Evolutionary conservation across 2,888 invertebrate genomes (phyloP), one percentile per base, ranked within the genome.

Genomic region (Rhimphoctona megacephalus): DNA sequence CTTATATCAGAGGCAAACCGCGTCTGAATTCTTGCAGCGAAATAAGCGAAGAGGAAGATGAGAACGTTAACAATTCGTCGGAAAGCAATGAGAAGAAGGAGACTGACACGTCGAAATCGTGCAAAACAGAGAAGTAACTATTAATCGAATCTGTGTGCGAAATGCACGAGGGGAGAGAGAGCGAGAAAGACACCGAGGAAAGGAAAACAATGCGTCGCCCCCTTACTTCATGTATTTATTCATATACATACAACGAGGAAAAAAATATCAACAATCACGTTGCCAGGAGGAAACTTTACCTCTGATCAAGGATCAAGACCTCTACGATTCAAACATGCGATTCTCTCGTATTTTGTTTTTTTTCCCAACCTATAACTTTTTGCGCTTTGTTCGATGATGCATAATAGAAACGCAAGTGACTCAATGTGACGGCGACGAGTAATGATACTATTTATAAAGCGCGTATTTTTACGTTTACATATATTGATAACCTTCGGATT

Each of bases 1-100:
- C 94, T 78, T 96, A 95, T 90, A 94, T 95, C 87, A 93, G 95
- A 73, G 95, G 94, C 85, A 95, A 95, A 83, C 94, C 95, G n/a
- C 94, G 94, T 30, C 94, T 94, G n/a, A 95, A 94, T 89, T 94
- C 95, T 85, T 94, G 95, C 89, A 94, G 95, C 78, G 95, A 95
- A 88, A 95, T 95, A 86, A 94, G 94, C 88, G 95, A 95, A 88
- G 95, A 95, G 83, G 95, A 95, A 25, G 94, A 95, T 77, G 94
- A 94, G 81, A 92, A 91, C 46, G 89, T 86, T n/a, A 33, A 64
- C 3, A 67, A 76, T 22, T 64, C 70, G 19, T 36, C 54, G 30
- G 87, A 85, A 30, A 33, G n/a, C 33, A 72, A 17, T 14, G 73
- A 76, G 79, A 85, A 73, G 39, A 79, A 85, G 57, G 76, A 69